These are phyloP conservation scores for Mesopsocus fuscifrons DNA, from an alignment of 2,888 invertebrate genomes.

Conservation along the genomic window DNA sequence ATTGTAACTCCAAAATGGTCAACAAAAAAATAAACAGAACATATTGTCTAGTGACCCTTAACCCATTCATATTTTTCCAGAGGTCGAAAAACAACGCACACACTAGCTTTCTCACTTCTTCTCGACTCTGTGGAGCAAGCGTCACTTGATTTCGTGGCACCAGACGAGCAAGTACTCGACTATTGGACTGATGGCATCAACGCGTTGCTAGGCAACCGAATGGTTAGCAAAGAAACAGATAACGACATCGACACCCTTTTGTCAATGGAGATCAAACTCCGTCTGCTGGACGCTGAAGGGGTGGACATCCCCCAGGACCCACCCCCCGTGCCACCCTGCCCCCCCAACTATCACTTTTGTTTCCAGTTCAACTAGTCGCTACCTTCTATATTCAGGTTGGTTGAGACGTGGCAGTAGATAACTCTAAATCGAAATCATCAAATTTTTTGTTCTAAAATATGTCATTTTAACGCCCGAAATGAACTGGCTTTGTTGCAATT, in stretches of 20 bases:
- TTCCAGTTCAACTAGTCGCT: conserved; percentile 48
- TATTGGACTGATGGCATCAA: conserved; percentile 96
- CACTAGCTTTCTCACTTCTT: conserved; percentile 68
- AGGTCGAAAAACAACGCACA: conserved; percentile 61
- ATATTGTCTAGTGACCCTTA: too few species aligned
- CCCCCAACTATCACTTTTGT: conserved; percentile 80
- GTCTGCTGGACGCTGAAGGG: conserved; percentile 85
- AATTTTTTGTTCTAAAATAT: too few species aligned
- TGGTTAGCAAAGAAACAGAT: conserved; percentile 74
- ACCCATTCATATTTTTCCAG: conserved; percentile 26
- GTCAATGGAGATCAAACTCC: conserved; percentile 89
- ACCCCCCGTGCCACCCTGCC: conserved; percentile 79
- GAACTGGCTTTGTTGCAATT: too few species aligned
- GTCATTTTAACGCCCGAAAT: too few species aligned
- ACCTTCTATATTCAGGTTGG: too few species aligned
- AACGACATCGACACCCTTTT: conserved; percentile 80
- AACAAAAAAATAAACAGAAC: too few species aligned
- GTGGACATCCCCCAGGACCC: conserved; percentile 86
- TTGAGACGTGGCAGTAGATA: too few species aligned
- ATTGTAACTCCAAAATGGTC: too few species aligned
- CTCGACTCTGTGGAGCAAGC: conserved; percentile 65
- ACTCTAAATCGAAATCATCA: too few species aligned
- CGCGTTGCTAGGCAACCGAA: conserved; percentile 64
- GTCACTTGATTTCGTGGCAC: conserved; percentile 80
- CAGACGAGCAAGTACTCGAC: conserved; percentile 69